Evolutionary conservation across 2,888 invertebrate genomes (phyloP).

Genomic region (Conchocele bisecta): DNA sequence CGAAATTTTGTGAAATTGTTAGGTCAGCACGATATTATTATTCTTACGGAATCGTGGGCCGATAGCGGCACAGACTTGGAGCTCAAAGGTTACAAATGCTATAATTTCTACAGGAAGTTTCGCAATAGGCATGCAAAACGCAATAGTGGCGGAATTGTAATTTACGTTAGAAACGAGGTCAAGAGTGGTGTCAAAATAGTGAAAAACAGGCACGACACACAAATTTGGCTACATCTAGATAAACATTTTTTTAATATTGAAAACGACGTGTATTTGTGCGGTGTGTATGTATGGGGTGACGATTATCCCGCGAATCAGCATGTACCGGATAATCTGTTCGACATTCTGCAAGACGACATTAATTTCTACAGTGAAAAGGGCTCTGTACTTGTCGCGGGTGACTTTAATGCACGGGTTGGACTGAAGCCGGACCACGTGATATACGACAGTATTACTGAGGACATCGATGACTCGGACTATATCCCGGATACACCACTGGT

Average conservation of each 20-base stretch:
- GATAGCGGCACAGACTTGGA: background rate
- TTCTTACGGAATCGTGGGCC: slow-evolving; percentile 19
- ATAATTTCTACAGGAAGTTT: slow-evolving; percentile 9
- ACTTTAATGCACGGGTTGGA: slow-evolving; percentile 32
- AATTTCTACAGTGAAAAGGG: slow-evolving; percentile 17
- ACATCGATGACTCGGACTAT: slow-evolving; percentile 7
- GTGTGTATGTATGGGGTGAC: slow-evolving; percentile 20
- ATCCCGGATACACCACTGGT: background rate
- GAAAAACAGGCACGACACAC: slow-evolving; percentile 1
- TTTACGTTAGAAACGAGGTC: slow-evolving; percentile 1
- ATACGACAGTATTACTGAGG: slow-evolving; percentile 5
- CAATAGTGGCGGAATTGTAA: slow-evolving; percentile 14
- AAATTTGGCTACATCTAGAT: slow-evolving; percentile 9
- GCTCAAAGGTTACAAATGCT: background rate
- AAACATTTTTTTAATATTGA: background rate
- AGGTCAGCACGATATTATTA: slow-evolving; percentile 6
- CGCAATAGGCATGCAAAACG: slow-evolving; percentile 10
- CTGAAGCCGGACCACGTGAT: slow-evolving; percentile 10
- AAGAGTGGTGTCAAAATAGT: slow-evolving; percentile 7
- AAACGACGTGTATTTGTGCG: background rate
- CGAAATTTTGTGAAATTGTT: background rate
- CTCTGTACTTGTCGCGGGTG: slow-evolving; percentile 27
- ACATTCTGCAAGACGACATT: slow-evolving; percentile 21
- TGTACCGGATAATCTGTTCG: slow-evolving; percentile 30
- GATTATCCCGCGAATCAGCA: slow-evolving; percentile 21